phyloP scores from a whole-genome alignment of 2,888 invertebrate genomes.

The Oligia fasciuncula region DNA sequence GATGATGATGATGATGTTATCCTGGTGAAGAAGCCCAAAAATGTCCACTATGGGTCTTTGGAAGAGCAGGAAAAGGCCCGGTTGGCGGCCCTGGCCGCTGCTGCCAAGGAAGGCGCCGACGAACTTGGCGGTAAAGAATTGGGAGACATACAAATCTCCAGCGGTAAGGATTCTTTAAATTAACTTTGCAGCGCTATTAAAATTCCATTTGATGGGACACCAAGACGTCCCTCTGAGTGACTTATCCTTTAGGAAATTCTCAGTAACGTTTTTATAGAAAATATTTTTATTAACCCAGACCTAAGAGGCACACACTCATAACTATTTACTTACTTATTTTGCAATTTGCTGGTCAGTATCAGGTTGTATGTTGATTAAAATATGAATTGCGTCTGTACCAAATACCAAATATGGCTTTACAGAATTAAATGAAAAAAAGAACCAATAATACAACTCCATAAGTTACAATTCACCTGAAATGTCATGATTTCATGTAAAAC shows the following conservation, averaged over 20 bases:
- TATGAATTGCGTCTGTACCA: no score
- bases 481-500: no score
- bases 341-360: no score
- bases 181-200: neutral
- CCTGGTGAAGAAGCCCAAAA: slow-evolving; percentile 93
- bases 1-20: slow-evolving; percentile 96
- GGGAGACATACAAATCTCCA: slow-evolving; percentile 92
- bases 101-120: slow-evolving; percentile 91
- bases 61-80: slow-evolving; percentile 95
- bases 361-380: no score
- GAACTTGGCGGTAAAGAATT: slow-evolving; percentile 91
- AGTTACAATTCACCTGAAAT: no score
- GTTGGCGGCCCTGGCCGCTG: slow-evolving; percentile 89
- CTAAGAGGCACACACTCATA: no score
- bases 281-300: no score
- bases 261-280: neutral
- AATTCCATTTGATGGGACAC: neutral
- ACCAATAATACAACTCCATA: no score
- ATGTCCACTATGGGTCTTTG: slow-evolving; percentile 96
- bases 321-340: no score
- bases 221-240: neutral
- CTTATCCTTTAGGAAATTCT: neutral
- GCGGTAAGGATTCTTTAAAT: slow-evolving; percentile 81
- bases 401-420: no score
- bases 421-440: no score